A percentile compares a stretch with the other conserved stretches of the same genome.
phyloP scores from a whole-genome alignment of 2,113 vertebrate species.

The Lepus europaeus region DNA sequence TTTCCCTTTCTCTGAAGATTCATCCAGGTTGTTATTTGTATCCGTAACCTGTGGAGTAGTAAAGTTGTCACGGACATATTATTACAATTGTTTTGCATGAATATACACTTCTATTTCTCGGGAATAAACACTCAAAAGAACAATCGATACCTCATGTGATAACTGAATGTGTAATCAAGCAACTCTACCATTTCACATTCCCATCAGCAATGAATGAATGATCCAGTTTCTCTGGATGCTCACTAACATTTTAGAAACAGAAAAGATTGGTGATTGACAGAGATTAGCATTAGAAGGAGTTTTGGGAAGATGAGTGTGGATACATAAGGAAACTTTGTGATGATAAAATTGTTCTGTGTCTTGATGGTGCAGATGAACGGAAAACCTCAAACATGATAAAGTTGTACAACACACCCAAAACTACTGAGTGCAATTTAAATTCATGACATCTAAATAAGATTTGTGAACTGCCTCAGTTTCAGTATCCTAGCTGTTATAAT shows the following conservation, averaged over 20 bases:
- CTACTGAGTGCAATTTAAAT: neutral
- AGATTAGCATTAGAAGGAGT: neutral
- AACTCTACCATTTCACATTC: neutral
- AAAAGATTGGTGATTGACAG: neutral
- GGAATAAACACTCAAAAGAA: neutral
- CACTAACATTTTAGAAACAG: neutral
- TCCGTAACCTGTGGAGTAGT: neutral
- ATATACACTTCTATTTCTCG: neutral
- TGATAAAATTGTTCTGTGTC: neutral
- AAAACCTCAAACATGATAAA: neutral
- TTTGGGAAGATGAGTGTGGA: neutral
- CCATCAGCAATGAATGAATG: neutral
- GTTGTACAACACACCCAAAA: neutral
- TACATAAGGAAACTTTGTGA: neutral
- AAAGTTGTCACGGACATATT: neutral
- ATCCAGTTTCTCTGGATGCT: neutral
- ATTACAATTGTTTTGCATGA: neutral
- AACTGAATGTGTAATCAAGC: neutral
- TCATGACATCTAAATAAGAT: neutral
- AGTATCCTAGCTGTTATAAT: neutral
- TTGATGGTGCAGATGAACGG: neutral
- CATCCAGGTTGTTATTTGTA: neutral
- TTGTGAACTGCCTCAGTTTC: neutral
- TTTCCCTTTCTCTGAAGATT: neutral
- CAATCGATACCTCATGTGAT: neutral